These are phyloP conservation scores for Tragelaphus strepsiceros DNA, from an alignment of 2,113 vertebrate species.

Conservation along the genomic window DNA sequence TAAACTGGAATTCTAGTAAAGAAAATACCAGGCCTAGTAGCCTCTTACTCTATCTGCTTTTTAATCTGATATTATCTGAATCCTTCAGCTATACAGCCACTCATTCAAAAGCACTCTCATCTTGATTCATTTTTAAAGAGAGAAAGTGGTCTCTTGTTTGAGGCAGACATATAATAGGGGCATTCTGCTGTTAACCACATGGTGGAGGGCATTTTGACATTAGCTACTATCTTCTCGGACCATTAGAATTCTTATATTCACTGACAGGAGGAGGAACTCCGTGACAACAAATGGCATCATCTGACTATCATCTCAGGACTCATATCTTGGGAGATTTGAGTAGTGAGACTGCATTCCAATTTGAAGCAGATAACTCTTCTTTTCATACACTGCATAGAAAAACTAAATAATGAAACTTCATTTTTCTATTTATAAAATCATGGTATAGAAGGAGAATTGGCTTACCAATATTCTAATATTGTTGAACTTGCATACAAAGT, in stretches of 20 bases:
- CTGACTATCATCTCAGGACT: not conserved
- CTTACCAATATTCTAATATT: not conserved
- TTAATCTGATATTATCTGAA: not conserved
- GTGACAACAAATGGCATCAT: not conserved
- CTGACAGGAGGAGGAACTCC: not conserved
- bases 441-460: not conserved
- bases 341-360: not conserved
- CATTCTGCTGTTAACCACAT: not conserved
- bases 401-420: not conserved
- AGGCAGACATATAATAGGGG: not conserved
- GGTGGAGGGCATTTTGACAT: constrained; percentile 2
- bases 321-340: not conserved
- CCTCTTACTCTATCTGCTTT: not conserved
- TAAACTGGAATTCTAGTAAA: not conserved
- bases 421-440: not conserved
- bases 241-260: constrained; percentile 26
- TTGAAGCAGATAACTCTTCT: not conserved
- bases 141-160: not conserved
- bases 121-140: constrained; percentile 28
- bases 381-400: not conserved
- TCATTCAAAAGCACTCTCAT: not conserved
- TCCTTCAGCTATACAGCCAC: not conserved
- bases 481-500: not conserved
- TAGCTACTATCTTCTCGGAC: not conserved
- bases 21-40: not conserved